Percentiles rank a stretch among this genome's conserved stretches.
phyloP scores from a whole-genome alignment of 2,888 invertebrate genomes.

The Parnassius orleans region DNA sequence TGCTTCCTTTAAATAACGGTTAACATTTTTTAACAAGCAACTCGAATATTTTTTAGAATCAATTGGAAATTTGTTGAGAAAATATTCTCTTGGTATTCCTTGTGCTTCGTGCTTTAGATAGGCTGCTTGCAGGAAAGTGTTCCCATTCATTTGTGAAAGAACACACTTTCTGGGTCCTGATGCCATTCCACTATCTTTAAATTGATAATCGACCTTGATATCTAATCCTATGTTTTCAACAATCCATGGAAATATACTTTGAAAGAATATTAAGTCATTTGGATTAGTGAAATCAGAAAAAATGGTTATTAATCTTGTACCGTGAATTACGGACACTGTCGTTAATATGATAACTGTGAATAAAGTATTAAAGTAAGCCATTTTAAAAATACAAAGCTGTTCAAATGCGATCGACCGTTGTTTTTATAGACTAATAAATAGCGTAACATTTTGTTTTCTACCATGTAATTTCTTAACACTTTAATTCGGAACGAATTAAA shows the following conservation, averaged over 20 bases:
- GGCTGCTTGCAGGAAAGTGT: constrained; percentile 33
- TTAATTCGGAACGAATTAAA: neutral
- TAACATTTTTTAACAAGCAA: constrained; percentile 20
- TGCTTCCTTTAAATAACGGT: constrained; percentile 15
- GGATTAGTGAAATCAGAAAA: constrained; percentile 39
- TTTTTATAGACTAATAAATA: constrained; percentile 18
- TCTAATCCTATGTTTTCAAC: constrained; percentile 39
- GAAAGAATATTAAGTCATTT: constrained; percentile 38
- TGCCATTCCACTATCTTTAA: constrained; percentile 35
- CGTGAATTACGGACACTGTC: constrained; percentile 2
- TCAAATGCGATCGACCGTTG: neutral
- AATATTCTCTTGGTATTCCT: constrained; percentile 25
- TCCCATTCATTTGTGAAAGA: constrained; percentile 32
- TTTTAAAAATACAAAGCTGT: constrained; percentile 5
- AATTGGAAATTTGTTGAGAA: constrained; percentile 20
- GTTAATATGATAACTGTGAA: neutral
- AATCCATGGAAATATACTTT: constrained; percentile 39
- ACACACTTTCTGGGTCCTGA: constrained; percentile 38
- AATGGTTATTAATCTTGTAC: constrained; percentile 29
- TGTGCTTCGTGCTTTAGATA: constrained; percentile 34
- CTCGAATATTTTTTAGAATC: constrained; percentile 17
- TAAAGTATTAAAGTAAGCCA: constrained; percentile 10
- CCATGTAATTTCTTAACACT: constrained; percentile 1
- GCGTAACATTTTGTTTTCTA: neutral
- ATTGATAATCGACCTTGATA: constrained; percentile 37